These are phyloP conservation scores for Agrochola litura DNA, from an alignment of 2,888 invertebrate genomes.

Conservation along the genomic window DNA sequence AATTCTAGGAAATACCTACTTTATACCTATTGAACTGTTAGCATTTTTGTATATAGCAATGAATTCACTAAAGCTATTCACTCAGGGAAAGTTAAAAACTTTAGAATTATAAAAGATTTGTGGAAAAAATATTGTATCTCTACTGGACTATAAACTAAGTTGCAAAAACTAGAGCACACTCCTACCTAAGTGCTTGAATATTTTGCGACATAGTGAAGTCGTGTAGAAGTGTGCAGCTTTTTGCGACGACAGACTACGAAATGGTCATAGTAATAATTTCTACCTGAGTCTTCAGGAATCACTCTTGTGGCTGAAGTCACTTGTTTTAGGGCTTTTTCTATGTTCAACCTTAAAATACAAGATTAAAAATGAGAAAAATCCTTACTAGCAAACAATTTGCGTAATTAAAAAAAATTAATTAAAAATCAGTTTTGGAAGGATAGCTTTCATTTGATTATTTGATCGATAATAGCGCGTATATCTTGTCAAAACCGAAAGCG, in stretches of 20 bases:
- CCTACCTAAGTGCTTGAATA: not conserved
- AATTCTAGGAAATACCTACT: too few relatives aligned
- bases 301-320: conserved; percentile 91
- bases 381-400: not conserved
- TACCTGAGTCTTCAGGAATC: conserved; percentile 91
- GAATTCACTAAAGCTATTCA: too few relatives aligned
- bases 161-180: not conserved
- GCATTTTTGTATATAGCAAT: too few relatives aligned
- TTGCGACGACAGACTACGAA: not conserved
- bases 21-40: too few relatives aligned
- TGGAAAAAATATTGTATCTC: too few relatives aligned
- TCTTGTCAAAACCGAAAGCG: not conserved
- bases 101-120: too few relatives aligned
- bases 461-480: not conserved
- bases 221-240: not conserved
- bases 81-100: too few relatives aligned
- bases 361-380: not conserved
- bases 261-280: conserved; percentile 17
- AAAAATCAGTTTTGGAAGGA: not conserved
- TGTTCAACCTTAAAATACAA: conserved; percentile 85
- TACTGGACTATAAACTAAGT: not conserved
- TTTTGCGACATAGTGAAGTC: not conserved
- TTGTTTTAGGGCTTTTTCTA: conserved; percentile 91
- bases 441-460: conserved; percentile 1
- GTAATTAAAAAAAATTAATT: not conserved